Evolutionary conservation across 2,113 vertebrate genomes (phyloP), one percentile per base, ranked within the genome.

Genomic region (Mionectes macconnelli): DNA sequence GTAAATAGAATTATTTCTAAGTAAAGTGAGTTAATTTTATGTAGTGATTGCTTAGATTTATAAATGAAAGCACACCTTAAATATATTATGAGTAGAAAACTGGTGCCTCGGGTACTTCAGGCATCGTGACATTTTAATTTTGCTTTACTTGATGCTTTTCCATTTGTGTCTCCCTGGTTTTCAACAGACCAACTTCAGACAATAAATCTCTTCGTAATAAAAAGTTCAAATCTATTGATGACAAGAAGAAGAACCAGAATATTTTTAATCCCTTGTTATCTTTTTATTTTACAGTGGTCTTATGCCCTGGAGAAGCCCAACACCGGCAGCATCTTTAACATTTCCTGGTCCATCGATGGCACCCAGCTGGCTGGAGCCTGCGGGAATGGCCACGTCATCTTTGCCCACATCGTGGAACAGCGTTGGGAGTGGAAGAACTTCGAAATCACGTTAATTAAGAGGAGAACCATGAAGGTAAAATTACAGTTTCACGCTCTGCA

Each of bases 381-480:
- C 64, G 99, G 98, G 24, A 99, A 99, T 2, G 99, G 99, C 37
- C 99, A 99, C 11, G 99, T 99, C 82, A 98, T 99, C 92, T 99
- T 99, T 95, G 99, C 99, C 91, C 99, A 99, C 45, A 97, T 99
- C 40, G 98, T 99, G 96, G 99, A 99, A 52, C 99, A 99, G 13
- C 98, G 95, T 18, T 99, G 99, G 99, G 99, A 99, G 88, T 99
- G 99, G 99, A 99, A 98, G 94, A 99, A 99, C 97, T 99, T 99
- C 81, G 97, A 99, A 97, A 97, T 99, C 74, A 99, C 99, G 0
- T 97, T 99, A 64, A 98, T 98, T 44, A 99, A 99, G 95, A 98
- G 99, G 93, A 98, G 99, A 93, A 98, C 98, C 83, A 99, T 99
- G 99, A 98, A 99, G 99, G 99, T 99, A 98, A 81, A 47, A 37